These are phyloP conservation scores for Drosophila rhopaloa DNA, from an alignment of 1,140 invertebrate genomes.

Conservation along the genomic window DNA sequence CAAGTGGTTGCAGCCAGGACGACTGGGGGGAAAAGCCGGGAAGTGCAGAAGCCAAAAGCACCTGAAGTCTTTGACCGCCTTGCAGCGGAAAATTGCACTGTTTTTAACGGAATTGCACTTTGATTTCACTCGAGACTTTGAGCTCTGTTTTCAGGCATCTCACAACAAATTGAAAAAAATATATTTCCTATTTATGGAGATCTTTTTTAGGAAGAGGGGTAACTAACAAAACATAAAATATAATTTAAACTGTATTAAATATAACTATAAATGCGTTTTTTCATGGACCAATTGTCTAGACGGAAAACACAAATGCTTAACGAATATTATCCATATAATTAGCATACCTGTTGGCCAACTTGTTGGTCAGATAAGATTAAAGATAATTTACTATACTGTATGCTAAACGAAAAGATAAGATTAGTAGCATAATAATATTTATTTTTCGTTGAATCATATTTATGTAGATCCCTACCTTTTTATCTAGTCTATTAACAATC, in stretches of 20 bases:
- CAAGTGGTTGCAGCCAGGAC: constrained; percentile 22
- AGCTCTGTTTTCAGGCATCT: too few relatives aligned
- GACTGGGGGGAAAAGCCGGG: constrained; percentile 14
- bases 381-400: neutral
- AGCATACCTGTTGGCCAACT: neutral
- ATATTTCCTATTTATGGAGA: neutral
- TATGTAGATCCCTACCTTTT: too few relatives aligned
- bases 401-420: neutral
- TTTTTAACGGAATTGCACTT: neutral
- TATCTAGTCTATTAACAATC: too few relatives aligned
- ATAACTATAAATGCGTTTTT: too few relatives aligned
- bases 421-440: neutral
- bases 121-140: constrained; percentile 12
- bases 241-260: too few relatives aligned
- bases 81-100: constrained; percentile 29
- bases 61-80: constrained; percentile 11
- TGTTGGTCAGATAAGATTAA: neutral
- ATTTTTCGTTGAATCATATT: too few relatives aligned
- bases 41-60: constrained; percentile 5
- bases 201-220: neutral
- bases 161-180: neutral
- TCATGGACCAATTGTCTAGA: too few relatives aligned
- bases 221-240: too few relatives aligned
- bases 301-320: neutral
- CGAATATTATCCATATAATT: neutral